These are phyloP conservation scores for Python bivittatus DNA, from an alignment of 2,113 vertebrate genomes.

Conservation along the genomic window DNA sequence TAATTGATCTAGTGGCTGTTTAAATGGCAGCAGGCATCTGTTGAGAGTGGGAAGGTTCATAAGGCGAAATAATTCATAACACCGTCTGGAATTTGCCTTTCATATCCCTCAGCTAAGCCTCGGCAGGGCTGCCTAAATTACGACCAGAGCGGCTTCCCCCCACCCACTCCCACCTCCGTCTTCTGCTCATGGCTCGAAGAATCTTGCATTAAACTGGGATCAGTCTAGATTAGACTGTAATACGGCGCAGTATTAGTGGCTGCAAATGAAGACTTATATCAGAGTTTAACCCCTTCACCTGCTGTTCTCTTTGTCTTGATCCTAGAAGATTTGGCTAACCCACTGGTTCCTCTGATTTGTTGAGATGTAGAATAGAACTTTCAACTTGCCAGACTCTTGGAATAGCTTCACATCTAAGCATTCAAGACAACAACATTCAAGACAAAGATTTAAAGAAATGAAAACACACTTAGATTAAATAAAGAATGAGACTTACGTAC, in stretches of 20 bases:
- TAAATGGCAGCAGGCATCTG: constrained; percentile 75
- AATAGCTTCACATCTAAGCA: neutral
- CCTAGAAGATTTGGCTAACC: constrained; percentile 6
- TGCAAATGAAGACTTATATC: constrained; percentile 89
- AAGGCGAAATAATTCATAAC: constrained; percentile 76
- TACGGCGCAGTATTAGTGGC: constrained; percentile 90
- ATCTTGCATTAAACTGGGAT: constrained; percentile 98
- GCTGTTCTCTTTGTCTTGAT: constrained; percentile 53
- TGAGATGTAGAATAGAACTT: constrained; percentile 11
- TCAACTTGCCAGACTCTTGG: neutral
- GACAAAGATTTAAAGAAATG: constrained; percentile 12
- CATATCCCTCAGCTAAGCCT: constrained; percentile 76
- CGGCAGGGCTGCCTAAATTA: constrained; percentile 76
- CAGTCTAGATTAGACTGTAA: constrained; percentile 97
- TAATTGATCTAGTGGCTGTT: constrained; percentile 72
- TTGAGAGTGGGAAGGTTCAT: constrained; percentile 66
- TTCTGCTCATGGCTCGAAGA: constrained; percentile 79
- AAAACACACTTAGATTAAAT: constrained; percentile 27
- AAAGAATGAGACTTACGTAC: constrained; percentile 21
- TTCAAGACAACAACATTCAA: neutral
- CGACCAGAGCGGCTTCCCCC: constrained; percentile 66
- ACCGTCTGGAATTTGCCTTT: constrained; percentile 80
- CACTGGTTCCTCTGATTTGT: constrained; percentile 39
- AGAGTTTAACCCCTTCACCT: constrained; percentile 76
- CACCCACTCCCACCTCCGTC: constrained; percentile 49